A percentile compares a stretch with the other conserved stretches of the same genome.
Conservation (phyloP, 2,113 vertebrate genomes). For the Stictonetta naevosa region DNA sequence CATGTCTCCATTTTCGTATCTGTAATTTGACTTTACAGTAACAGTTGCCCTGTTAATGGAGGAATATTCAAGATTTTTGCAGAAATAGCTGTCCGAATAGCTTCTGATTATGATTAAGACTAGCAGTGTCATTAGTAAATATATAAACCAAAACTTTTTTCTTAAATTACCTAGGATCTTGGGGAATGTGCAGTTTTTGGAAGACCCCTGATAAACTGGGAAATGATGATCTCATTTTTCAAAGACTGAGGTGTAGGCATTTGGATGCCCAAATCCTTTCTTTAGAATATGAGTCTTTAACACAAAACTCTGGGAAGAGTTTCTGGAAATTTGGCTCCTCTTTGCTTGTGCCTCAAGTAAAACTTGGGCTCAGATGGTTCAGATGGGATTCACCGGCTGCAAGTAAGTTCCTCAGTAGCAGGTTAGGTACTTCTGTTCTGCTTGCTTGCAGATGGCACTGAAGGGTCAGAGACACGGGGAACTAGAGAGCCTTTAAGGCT, state of each 20-base stretch:
- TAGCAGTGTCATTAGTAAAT: accelerated
- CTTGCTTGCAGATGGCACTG: neutral
- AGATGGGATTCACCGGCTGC: neutral
- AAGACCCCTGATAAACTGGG: neutral
- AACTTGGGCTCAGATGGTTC: neutral
- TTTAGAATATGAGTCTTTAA: neutral
- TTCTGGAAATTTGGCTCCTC: neutral
- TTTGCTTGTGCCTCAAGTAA: neutral
- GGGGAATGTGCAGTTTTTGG: neutral
- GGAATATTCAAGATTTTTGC: accelerated
- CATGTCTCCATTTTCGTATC: neutral
- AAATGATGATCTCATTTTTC: neutral
- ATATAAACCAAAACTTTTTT: neutral
- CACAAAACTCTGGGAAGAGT: neutral
- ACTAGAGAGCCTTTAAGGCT: neutral
- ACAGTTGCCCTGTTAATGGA: accelerated
- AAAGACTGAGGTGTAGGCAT: neutral
- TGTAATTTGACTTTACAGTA: neutral
- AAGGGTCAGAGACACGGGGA: neutral
- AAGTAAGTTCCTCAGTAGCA: neutral
- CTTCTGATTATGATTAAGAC: neutral
- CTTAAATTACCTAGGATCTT: neutral
- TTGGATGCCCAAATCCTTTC: neutral
- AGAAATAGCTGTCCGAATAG: neutral
- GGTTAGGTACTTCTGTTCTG: neutral